phyloP scores from a whole-genome alignment of 2,113 vertebrate genomes.

The Chrysemys picta region DNA sequence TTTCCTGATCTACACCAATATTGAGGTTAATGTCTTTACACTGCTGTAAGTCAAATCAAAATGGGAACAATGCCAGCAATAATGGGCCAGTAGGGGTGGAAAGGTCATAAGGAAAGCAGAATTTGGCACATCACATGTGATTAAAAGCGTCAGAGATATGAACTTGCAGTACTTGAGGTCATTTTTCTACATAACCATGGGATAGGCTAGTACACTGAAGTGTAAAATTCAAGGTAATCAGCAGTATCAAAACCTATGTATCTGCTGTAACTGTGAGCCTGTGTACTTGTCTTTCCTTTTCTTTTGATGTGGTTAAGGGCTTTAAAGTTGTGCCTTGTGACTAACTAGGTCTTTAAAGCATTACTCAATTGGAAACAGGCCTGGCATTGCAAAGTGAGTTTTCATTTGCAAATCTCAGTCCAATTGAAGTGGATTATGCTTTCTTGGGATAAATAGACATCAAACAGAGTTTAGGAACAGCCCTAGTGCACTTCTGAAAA shows the following conservation, averaged over 20 bases:
- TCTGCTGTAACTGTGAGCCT: background rate
- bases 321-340: constrained; percentile 22
- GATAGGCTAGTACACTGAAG: background rate
- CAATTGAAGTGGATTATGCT: background rate
- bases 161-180: background rate
- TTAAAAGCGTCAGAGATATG: background rate
- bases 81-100: background rate
- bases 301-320: constrained; percentile 41
- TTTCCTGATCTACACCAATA: background rate
- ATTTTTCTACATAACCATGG: background rate
- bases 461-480: constrained; percentile 10
- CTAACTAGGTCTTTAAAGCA: constrained; percentile 5
- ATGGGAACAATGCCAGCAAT: background rate
- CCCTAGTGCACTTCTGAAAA: background rate
- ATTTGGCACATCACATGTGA: background rate
- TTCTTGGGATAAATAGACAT: constrained; percentile 37
- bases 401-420: constrained; percentile 31
- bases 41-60: background rate
- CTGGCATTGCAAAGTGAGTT: constrained; percentile 1
- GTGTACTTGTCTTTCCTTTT: background rate
- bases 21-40: background rate
- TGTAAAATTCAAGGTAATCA: background rate
- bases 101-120: accelerated
- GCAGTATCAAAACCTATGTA: background rate
- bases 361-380: constrained; percentile 29